Conservation (phyloP, 2,888 invertebrate species). For the Lepetodrilus schrolli region DNA sequence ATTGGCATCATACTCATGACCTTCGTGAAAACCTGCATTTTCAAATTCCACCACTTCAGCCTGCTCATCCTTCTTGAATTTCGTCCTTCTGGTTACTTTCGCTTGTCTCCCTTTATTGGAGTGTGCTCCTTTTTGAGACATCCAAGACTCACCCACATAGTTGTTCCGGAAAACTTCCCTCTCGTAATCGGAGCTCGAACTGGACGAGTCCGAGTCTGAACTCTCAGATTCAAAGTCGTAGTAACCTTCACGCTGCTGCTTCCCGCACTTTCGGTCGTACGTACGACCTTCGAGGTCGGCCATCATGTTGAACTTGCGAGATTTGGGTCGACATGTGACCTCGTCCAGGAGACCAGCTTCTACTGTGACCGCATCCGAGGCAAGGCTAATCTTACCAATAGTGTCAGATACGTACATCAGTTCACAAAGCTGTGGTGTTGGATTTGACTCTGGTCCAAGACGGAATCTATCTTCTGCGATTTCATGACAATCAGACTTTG, state of each 20-base stretch:
- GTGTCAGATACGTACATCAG: neutral
- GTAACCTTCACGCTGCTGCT: neutral
- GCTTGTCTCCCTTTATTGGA: neutral
- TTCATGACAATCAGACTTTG: neutral
- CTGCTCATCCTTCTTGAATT: neutral
- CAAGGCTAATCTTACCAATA: neutral
- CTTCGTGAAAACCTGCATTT: neutral
- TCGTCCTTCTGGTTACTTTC: neutral
- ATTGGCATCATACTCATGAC: neutral
- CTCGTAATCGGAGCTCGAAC: conserved; percentile 22
- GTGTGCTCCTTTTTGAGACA: too few species aligned
- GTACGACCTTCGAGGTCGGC: neutral
- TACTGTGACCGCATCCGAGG: neutral
- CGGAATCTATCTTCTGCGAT: neutral
- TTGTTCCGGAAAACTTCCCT: conserved; percentile 20
- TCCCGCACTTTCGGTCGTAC: neutral
- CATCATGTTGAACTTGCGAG: neutral
- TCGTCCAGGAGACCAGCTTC: neutral
- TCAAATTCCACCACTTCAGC: neutral
- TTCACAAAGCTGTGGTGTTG: neutral
- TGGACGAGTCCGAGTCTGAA: conserved; percentile 9
- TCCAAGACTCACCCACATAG: neutral
- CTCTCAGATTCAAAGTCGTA: neutral
- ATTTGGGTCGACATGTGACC: neutral
- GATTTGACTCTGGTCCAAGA: too few species aligned